Base-by-base conservation (phyloP, 2,888 invertebrate species). In the Leucophenga montana region DNA sequence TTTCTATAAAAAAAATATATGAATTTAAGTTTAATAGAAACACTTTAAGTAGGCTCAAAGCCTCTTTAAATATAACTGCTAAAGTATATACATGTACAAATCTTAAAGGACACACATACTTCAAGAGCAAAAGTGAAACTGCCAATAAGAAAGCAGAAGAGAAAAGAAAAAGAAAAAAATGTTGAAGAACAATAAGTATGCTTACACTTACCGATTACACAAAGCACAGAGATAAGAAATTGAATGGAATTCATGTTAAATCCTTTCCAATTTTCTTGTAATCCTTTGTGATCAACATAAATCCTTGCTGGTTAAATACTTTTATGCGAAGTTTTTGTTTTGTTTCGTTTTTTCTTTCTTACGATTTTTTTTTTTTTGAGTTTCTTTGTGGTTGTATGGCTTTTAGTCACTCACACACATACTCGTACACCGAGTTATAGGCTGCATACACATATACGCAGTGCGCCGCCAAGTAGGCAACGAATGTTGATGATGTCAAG, bases 241-340 rank as follows among this genome's bases (percentile, higher is more conserved):
- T 78, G 76, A 72, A 79, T 77, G 72, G 77, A 77, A 77, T 79
- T 83, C 86, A 86, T 86, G 73, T 75, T 83, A 79, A 86, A 80
- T 83, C 84, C 82, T 83, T 84, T 85, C 73, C 76, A 80, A 79
- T 78, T 77, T 77, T 67, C 69, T 75, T 71, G 80, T 85, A 84
- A 83, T 82, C 82, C 86, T 73, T 69, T 71, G 72, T 74, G 78
- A 77, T 78, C 76, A 75, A 73, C 73, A 67, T 72, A 72, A 71
- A 73, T 73, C 72, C 77, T 31, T 46, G 66, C 75, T 77, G 73
- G 74, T 78, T 78, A 74, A 78, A 76, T 74, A 71, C 74, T 71
- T 71, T 71, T 64, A 67, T 64, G 46, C 27, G 46, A 64, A 64
- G 62, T 64, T 57, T 62, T 56, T 66, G 70, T 69, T 62, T 66